A percentile compares a stretch with the other conserved stretches of the same genome.
Conservation (phyloP, 1,140 invertebrate species). For the Chrysomallon squamiferum region DNA sequence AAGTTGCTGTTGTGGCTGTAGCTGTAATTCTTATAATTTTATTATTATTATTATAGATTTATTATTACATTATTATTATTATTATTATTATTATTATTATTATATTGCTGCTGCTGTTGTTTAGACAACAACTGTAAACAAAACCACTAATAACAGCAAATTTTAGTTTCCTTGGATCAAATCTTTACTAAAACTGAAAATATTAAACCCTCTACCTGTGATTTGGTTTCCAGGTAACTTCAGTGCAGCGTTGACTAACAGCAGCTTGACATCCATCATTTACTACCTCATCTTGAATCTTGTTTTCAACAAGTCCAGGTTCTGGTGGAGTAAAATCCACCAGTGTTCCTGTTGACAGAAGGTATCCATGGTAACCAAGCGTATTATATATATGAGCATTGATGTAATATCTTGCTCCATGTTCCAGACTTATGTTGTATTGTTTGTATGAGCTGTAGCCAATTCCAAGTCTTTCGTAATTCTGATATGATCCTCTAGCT, state of each 20-base stretch:
- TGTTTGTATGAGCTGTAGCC: background rate
- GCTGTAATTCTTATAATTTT: no score
- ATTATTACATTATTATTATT: no score
- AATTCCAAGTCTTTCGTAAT: slow-evolving; percentile 15
- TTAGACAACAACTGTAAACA: no score
- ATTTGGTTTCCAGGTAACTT: slow-evolving; percentile 14
- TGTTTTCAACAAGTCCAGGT: slow-evolving; percentile 14
- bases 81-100: no score
- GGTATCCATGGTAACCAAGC: slow-evolving; percentile 6
- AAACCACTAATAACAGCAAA: no score
- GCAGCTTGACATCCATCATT: slow-evolving; percentile 17
- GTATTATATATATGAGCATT: slow-evolving; percentile 15
- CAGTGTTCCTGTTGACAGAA: slow-evolving; percentile 14
- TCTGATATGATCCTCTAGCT: background rate
- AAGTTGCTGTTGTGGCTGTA: no score
- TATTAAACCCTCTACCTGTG: no score
- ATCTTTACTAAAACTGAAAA: no score
- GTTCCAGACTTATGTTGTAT: slow-evolving; percentile 11
- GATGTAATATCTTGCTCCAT: slow-evolving; percentile 15
- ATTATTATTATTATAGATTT: no score
- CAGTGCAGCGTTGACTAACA: slow-evolving; percentile 15
- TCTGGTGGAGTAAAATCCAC: slow-evolving; percentile 26
- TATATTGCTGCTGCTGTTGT: no score
- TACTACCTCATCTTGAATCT: background rate
- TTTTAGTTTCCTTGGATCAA: no score